Conservation (phyloP, 2,113 vertebrate species). For the Mormoops blainvillei region DNA sequence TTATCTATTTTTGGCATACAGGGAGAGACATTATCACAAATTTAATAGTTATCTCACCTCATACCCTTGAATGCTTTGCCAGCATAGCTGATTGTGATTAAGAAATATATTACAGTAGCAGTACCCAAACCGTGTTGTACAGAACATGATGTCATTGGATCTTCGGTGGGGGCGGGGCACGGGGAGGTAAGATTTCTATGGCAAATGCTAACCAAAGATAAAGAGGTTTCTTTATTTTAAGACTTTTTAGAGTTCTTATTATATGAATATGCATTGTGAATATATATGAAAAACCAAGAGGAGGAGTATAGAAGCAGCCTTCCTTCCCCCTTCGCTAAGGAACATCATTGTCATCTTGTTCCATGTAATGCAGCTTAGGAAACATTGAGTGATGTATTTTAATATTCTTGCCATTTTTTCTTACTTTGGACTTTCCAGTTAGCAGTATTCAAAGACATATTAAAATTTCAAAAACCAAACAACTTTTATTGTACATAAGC, state of each 20-base stretch:
- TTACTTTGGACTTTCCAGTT: not conserved
- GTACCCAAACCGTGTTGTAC: not conserved
- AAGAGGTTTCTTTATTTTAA: not conserved
- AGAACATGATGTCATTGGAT: not conserved
- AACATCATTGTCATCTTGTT: conserved; percentile 19
- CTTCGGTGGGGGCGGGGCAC: not conserved
- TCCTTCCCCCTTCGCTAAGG: not conserved
- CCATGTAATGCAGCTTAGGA: not conserved
- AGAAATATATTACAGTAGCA: not conserved
- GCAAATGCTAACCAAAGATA: not conserved
- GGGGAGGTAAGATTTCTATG: not conserved
- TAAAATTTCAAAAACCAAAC: not conserved
- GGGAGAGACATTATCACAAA: not conserved
- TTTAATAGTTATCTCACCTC: not conserved
- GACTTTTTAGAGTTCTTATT: not conserved
- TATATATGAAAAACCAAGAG: not conserved
- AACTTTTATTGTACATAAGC: not conserved
- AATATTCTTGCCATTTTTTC: not conserved
- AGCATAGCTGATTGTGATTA: not conserved
- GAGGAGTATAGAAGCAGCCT: not conserved
- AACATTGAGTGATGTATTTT: not conserved
- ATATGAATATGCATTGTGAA: not conserved
- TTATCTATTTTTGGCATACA: not conserved
- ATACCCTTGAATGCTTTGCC: not conserved
- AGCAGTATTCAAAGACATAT: not conserved